A percentile compares a stretch with the other conserved stretches of the same genome.
These are phyloP conservation scores for Coccyzus lansbergi DNA, from an alignment of 2,797 vertebrate species.

Conservation along the genomic window DNA sequence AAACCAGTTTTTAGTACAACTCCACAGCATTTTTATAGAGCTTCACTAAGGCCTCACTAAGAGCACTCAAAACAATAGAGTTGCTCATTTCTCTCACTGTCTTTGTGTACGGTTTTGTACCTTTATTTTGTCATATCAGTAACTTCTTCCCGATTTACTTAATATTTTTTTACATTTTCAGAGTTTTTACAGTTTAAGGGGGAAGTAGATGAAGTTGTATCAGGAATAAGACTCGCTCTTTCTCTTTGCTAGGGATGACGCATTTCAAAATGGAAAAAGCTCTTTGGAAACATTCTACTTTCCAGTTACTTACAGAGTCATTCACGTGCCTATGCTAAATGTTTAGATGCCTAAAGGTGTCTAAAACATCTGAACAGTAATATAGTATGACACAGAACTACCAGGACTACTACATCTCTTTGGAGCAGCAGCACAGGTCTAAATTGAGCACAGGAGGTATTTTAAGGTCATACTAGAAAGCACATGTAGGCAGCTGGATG, in stretches of 20 bases:
- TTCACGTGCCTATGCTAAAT: accelerated
- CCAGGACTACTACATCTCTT: not conserved
- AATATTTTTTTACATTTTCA: not conserved
- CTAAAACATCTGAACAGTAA: not conserved
- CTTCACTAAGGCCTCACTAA: not conserved
- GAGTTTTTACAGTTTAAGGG: not conserved
- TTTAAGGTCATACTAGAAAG: not conserved
- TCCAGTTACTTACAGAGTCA: not conserved
- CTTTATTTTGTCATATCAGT: not conserved
- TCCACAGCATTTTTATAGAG: not conserved
- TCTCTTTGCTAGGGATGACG: not conserved
- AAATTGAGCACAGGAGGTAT: not conserved
- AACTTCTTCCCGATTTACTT: not conserved
- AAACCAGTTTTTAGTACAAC: not conserved
- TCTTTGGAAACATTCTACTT: not conserved
- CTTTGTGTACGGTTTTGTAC: not conserved
- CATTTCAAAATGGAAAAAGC: not conserved
- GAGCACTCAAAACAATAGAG: not conserved
- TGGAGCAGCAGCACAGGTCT: not conserved
- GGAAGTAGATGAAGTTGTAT: not conserved
- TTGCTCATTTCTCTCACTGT: not conserved
- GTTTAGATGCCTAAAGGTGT: not conserved
- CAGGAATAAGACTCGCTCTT: not conserved
- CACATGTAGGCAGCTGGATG: not conserved
- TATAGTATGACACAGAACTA: not conserved